These are phyloP conservation scores for Melanotaenia duboulayi DNA, from an alignment of 2,113 vertebrate genomes.

Conservation along the genomic window DNA sequence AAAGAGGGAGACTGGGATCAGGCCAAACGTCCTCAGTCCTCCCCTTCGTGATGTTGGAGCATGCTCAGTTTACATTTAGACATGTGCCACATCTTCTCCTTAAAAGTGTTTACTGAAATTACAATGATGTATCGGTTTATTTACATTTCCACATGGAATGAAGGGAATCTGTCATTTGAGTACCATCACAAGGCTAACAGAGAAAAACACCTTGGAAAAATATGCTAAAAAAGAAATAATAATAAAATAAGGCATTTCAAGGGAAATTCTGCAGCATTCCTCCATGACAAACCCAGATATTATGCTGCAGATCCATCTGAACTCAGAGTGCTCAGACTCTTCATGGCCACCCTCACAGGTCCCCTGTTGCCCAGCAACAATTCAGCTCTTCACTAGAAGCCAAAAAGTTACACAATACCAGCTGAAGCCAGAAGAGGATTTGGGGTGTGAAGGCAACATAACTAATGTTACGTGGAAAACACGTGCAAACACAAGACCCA, in stretches of 20 bases:
- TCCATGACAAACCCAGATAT: slow-evolving; percentile 29
- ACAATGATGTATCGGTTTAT: slow-evolving; percentile 32
- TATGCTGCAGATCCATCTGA: slow-evolving; percentile 48
- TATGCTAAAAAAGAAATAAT: background rate
- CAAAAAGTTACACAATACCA: slow-evolving; percentile 70
- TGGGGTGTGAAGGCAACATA: slow-evolving; percentile 20
- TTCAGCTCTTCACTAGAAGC: slow-evolving; percentile 68
- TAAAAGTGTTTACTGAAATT: slow-evolving; percentile 27
- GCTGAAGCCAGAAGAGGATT: slow-evolving; percentile 55
- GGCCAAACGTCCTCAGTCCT: slow-evolving; percentile 40
- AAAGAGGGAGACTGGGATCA: slow-evolving; percentile 38
- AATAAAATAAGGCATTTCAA: slow-evolving; percentile 18
- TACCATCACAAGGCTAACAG: slow-evolving; percentile 14
- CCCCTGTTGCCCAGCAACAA: slow-evolving; percentile 83
- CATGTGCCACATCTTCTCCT: slow-evolving; percentile 21
- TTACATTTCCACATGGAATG: slow-evolving; percentile 35
- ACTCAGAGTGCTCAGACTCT: slow-evolving; percentile 48
- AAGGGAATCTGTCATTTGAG: slow-evolving; percentile 20
- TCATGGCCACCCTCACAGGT: slow-evolving; percentile 68
- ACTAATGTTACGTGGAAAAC: background rate
- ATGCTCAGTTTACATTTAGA: slow-evolving; percentile 44
- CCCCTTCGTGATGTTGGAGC: slow-evolving; percentile 17
- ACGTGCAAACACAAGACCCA: background rate
- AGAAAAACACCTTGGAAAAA: slow-evolving; percentile 22
- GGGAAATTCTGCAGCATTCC: slow-evolving; percentile 28